phyloP scores from a whole-genome alignment of 1,140 invertebrate genomes.

The Pogonus chalceus region DNA sequence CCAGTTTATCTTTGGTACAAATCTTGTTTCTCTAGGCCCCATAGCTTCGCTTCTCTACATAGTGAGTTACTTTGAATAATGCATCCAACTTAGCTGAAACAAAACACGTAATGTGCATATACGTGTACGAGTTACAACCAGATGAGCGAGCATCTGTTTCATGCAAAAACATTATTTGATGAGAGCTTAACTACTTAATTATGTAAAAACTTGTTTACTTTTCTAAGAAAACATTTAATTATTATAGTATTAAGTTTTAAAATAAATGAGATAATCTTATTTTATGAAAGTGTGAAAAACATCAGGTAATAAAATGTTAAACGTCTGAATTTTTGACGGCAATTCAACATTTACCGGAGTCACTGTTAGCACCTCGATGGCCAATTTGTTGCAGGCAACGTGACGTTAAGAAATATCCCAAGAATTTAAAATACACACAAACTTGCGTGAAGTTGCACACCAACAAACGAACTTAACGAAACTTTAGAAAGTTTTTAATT shows the following conservation, averaged over 20 bases:
- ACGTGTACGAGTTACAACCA: no score
- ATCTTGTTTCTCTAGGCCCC: neutral
- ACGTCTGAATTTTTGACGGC: no score
- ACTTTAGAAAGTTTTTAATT: conserved; percentile 2
- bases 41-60: neutral
- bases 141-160: neutral
- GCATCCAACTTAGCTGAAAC: neutral
- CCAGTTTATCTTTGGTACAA: conserved; percentile 5
- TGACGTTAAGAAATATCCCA: neutral
- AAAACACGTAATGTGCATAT: neutral
- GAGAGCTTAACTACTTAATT: no score
- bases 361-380: no score
- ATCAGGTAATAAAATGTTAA: no score
- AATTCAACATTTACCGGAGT: no score
- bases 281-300: no score
- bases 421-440: conserved; percentile 2
- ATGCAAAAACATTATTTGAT: neutral
- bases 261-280: no score
- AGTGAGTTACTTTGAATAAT: conserved; percentile 1
- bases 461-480: neutral
- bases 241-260: no score
- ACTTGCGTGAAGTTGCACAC: neutral
- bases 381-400: no score
- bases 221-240: no score
- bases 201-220: no score